Conservation (phyloP, 2,797 vertebrate genomes). For the Parauchenoglanis ngamensis region DNA sequence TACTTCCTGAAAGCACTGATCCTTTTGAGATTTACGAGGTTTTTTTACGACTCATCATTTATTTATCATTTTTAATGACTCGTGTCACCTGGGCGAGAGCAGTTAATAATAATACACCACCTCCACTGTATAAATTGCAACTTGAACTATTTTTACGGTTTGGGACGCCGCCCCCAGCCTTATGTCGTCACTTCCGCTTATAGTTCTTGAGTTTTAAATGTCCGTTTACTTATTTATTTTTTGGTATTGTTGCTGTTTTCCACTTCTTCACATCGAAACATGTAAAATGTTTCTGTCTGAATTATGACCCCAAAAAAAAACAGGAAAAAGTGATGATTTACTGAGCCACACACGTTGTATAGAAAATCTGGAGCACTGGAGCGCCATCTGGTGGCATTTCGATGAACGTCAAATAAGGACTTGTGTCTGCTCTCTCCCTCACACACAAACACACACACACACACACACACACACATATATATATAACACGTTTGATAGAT, state of each 20-base stretch:
- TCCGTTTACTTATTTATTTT: too few relatives aligned
- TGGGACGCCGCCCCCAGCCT: background rate
- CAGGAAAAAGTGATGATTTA: conserved; percentile 8
- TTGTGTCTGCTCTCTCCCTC: too few relatives aligned
- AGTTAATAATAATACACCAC: conserved; percentile 31
- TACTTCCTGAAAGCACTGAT: conserved; percentile 2
- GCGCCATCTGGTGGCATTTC: conserved; percentile 32
- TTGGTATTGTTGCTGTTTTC: background rate
- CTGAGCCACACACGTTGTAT: background rate
- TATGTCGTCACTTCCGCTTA: background rate
- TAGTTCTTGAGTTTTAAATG: too few relatives aligned
- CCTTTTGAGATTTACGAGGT: background rate
- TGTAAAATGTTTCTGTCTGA: background rate
- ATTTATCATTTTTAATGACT: background rate
- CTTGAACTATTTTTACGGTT: background rate
- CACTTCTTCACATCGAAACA: background rate
- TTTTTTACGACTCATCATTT: conserved; percentile 5
- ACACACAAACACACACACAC: too few relatives aligned
- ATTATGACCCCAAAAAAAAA: background rate
- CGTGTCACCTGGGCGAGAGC: background rate
- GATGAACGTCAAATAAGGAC: too few relatives aligned
- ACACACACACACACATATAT: too few relatives aligned
- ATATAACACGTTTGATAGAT: background rate
- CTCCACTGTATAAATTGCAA: background rate
- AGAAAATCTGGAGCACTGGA: background rate